These are phyloP conservation scores for Crotalus horridus DNA, from an alignment of 2,113 vertebrate species.

Conservation along the genomic window DNA sequence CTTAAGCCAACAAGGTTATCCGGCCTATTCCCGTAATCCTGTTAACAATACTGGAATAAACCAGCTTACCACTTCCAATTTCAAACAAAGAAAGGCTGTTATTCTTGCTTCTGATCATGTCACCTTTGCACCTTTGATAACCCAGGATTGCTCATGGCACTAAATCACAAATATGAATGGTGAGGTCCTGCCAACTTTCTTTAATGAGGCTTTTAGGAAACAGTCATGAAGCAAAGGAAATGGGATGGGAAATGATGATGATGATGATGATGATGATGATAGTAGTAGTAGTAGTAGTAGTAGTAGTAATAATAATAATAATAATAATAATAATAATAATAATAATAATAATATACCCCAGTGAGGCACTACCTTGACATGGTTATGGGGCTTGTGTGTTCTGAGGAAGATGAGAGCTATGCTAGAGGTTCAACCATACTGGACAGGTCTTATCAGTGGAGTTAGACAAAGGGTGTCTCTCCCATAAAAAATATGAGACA, in stretches of 20 bases:
- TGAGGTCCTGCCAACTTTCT: neutral
- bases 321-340: no score
- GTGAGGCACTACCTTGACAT: no score
- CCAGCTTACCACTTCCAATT: neutral
- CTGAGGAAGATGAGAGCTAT: no score
- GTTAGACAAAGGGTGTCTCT: no score
- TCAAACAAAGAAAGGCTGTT: neutral
- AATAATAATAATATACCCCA: no score
- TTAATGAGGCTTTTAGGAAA: neutral
- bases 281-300: neutral
- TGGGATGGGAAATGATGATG: no score
- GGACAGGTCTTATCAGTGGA: no score
- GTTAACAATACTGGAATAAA: neutral
- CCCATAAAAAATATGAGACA: no score
- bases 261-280: no score
- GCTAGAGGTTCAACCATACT: no score
- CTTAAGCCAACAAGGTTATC: neutral
- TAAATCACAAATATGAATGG: neutral
- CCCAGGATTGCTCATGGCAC: neutral
- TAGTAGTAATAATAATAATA: neutral
- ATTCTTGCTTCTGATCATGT: neutral
- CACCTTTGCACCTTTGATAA: neutral
- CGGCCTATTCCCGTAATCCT: neutral
- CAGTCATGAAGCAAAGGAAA: neutral
- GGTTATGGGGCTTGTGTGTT: no score